phyloP scores from a whole-genome alignment of 2,888 invertebrate species.

The Caenorhabditis sp. region DNA sequence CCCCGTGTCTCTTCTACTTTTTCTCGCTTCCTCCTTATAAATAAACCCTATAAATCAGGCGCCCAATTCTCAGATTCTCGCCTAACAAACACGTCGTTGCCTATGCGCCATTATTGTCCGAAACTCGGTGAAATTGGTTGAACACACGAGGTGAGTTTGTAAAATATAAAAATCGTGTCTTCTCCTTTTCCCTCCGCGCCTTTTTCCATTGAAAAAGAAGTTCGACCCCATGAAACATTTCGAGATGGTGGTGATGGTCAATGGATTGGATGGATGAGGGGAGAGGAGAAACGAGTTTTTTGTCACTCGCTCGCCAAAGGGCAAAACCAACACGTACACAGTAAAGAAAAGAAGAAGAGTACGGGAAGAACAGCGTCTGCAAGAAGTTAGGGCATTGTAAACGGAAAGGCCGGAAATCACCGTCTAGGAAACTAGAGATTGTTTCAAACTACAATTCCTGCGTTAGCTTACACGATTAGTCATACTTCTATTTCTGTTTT shows the following conservation, averaged over 20 bases:
- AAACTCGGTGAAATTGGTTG: constrained; percentile 55
- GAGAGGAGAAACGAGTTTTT: constrained; percentile 35
- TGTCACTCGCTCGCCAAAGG: constrained; percentile 28
- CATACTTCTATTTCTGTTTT: no score
- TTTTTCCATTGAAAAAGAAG: no score
- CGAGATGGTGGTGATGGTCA: constrained; percentile 12
- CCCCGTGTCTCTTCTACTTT: background rate
- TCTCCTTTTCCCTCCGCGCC: no score
- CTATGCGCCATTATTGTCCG: constrained; percentile 53
- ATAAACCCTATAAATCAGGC: constrained; percentile 40
- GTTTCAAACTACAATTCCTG: no score
- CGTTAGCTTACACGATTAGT: no score
- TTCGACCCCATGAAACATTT: constrained; percentile 24
- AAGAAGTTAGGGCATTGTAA: constrained; percentile 19
- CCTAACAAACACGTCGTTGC: constrained; percentile 36
- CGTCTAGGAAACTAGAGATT: no score
- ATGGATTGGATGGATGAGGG: background rate
- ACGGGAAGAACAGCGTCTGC: constrained; percentile 25
- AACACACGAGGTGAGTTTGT: constrained; percentile 40
- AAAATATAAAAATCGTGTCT: no score
- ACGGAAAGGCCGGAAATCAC: background rate
- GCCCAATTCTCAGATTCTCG: constrained; percentile 22
- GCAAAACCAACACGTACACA: constrained; percentile 1
- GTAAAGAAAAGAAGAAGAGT: no score
- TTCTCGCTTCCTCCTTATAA: background rate